Base-by-base conservation (phyloP, 2,113 vertebrate genomes). In the Urocynchramus pylzowi region DNA sequence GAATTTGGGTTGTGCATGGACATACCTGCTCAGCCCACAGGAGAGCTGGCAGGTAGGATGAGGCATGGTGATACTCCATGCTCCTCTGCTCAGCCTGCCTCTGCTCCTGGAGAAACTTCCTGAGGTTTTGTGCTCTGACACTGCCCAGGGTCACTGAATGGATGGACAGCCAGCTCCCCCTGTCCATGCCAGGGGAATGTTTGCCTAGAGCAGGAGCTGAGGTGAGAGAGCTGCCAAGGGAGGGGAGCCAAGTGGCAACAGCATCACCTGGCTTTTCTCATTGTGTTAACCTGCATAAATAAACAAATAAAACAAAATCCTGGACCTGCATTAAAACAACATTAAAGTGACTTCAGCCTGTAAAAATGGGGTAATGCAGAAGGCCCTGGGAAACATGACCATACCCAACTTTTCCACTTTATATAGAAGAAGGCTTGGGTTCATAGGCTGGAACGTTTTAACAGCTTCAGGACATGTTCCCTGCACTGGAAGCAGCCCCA, bases 131-230 rank as follows among this genome's bases (percentile, higher is more conserved):
- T 57, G 54, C 42, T 86, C 49, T 64, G 37, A 16, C 31, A 15
- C 13, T 44, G 52, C 33, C n/a, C 1, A 2, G 31, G 49, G 71
- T 64, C 70, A 75, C 23, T 0, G 37, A 1, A 2, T 4, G 37
- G 74, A 68, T 6, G 17, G 54, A 74, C 41, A 87, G 28, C 64
- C 77, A 89, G 44, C 10, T 90, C 17, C 30, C 26, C 22, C 35
- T 39, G 27, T 26, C 49, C 22, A 0, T 20, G 65, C 57, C 2
- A 4, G 16, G 13, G 24, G 6, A 76, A 52, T 4, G 1, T 37
- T n/a, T 80, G 71, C 61, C 47, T 2, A 42, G 63, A 76, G 59
- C 83, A 73, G 0, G 5, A 31, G 26, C 6, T 80, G 80, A 85
- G 27, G 71, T 50, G 50, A 83, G 39, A 64, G 28, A 49, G 3